These are phyloP conservation scores for Agapetus fuscipes DNA, from an alignment of 2,888 invertebrate species.

Conservation along the genomic window DNA sequence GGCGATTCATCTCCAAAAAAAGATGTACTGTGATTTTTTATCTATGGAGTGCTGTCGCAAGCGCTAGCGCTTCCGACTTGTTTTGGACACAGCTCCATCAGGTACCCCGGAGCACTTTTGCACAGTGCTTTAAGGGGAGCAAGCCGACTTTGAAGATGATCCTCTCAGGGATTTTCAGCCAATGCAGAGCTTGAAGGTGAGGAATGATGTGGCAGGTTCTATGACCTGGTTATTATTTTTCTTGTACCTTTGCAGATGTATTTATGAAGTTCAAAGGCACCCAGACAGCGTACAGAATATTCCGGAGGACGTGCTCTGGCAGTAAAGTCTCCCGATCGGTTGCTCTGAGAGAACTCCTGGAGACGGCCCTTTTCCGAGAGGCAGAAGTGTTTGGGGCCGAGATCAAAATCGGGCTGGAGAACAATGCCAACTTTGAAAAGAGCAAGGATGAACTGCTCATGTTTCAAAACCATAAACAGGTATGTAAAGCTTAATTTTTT, in stretches of 20 bases:
- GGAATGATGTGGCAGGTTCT: too few relatives aligned
- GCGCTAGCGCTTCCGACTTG: too few relatives aligned
- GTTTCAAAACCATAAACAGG: slow-evolving; percentile 70
- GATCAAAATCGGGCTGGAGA: slow-evolving; percentile 32
- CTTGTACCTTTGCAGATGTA: slow-evolving; percentile 39
- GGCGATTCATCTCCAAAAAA: too few relatives aligned
- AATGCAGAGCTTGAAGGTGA: too few relatives aligned
- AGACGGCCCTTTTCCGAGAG: slow-evolving; percentile 60
- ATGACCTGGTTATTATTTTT: too few relatives aligned
- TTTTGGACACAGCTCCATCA: too few relatives aligned
- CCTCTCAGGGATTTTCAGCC: too few relatives aligned
- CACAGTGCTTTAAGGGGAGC: too few relatives aligned
- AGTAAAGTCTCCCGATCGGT: slow-evolving; percentile 62
- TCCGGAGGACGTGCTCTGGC: slow-evolving; percentile 55
- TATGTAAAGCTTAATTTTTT: slow-evolving; percentile 28
- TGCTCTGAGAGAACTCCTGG: slow-evolving; percentile 62
- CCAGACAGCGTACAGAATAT: slow-evolving; percentile 51
- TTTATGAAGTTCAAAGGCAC: slow-evolving; percentile 53
- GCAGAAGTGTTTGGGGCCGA: slow-evolving; percentile 61
- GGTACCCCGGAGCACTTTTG: too few relatives aligned
- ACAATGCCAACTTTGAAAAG: slow-evolving; percentile 30
- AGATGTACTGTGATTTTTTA: too few relatives aligned
- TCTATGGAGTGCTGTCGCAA: too few relatives aligned
- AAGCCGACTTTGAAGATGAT: too few relatives aligned
- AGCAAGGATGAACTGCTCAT: slow-evolving; percentile 47